A percentile compares a stretch with the other conserved stretches of the same genome.
Conservation (phyloP, 2,888 invertebrate species). For the Heliconius ismenius region DNA sequence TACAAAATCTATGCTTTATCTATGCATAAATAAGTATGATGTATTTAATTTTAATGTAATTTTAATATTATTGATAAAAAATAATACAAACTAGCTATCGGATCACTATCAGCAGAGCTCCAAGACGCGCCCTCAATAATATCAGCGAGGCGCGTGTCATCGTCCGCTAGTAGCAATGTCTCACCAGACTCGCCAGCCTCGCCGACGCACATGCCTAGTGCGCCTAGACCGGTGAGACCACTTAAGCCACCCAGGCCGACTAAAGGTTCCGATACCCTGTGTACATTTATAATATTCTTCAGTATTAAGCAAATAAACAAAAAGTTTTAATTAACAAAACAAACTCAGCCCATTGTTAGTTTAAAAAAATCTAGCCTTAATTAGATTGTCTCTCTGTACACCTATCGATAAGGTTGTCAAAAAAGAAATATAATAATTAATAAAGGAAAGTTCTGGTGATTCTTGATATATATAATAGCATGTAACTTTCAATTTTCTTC, state of each 20-base stretch:
- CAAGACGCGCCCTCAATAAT: conserved; percentile 80
- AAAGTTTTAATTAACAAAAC: neutral
- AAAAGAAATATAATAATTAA: too few relatives aligned
- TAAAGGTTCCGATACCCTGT: conserved; percentile 4
- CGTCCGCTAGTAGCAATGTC: conserved; percentile 67
- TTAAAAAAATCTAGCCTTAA: too few relatives aligned
- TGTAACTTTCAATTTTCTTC: too few relatives aligned
- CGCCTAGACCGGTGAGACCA: conserved; percentile 12
- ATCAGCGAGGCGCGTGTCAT: conserved; percentile 72
- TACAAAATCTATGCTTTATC: too few relatives aligned
- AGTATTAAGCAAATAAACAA: neutral
- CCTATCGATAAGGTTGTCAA: too few relatives aligned
- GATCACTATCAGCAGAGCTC: conserved; percentile 88
- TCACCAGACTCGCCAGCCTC: conserved; percentile 69
- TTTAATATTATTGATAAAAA: neutral
- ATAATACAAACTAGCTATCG: conserved; percentile 71
- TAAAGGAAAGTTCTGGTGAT: too few relatives aligned
- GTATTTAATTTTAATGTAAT: too few relatives aligned
- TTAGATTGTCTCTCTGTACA: too few relatives aligned
- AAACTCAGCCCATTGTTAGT: too few relatives aligned
- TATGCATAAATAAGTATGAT: too few relatives aligned
- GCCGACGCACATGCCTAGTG: conserved; percentile 40
- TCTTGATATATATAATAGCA: too few relatives aligned
- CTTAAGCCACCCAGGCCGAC: neutral
- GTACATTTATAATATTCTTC: neutral